Percentiles rank a stretch among this genome's conserved stretches.
Conservation (phyloP, 2,113 vertebrate species). For the Spermophilus dauricus region DNA sequence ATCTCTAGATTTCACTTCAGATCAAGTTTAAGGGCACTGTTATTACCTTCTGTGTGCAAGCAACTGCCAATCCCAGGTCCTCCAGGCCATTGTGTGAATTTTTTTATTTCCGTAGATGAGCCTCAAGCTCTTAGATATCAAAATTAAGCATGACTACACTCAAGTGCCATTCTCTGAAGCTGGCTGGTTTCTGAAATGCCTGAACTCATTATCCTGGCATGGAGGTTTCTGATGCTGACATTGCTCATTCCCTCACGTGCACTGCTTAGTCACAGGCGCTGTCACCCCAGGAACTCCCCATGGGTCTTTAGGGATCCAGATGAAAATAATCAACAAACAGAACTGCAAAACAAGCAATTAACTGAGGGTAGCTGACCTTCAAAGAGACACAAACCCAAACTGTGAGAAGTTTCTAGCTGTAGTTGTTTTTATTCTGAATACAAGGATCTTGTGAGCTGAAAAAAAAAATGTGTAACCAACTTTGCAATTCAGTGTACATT, state of each 20-base stretch:
- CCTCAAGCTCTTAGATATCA: conserved; percentile 60
- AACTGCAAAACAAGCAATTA: conserved; percentile 3
- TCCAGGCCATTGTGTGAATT: neutral
- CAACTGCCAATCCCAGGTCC: neutral
- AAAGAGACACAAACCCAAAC: neutral
- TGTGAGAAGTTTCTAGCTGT: neutral
- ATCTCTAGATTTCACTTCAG: conserved; percentile 12
- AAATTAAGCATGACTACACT: conserved; percentile 34
- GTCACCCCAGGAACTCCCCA: neutral
- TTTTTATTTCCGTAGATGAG: neutral
- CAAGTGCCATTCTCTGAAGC: conserved; percentile 14
- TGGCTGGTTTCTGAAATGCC: conserved; percentile 55
- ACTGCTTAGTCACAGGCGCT: neutral
- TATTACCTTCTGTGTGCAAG: neutral
- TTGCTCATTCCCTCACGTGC: neutral
- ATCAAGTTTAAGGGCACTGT: neutral
- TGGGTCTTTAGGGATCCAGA: neutral
- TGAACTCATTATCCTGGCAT: conserved; percentile 21
- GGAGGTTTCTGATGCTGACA: neutral
- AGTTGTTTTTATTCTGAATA: conserved; percentile 36
- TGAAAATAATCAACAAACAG: conserved; percentile 14
- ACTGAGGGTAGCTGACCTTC: conserved; percentile 36
- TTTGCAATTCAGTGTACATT: conserved; percentile 39
- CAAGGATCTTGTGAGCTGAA: neutral
- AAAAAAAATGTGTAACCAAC: neutral